Conservation (phyloP, 2,888 invertebrate genomes). For the Volucella inflata region DNA sequence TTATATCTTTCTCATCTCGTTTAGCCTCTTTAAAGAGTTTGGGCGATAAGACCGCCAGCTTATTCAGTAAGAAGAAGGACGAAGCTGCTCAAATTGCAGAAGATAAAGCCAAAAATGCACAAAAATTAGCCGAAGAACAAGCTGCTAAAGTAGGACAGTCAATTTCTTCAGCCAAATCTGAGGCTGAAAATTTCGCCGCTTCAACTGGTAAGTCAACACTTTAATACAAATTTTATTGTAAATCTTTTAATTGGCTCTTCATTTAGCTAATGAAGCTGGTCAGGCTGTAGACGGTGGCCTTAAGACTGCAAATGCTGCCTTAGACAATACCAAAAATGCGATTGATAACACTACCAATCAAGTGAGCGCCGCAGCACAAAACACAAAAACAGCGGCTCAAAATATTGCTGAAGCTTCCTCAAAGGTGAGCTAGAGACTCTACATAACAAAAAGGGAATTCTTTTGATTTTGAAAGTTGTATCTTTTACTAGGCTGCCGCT, state of each 20-base stretch:
- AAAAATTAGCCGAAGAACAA: slow-evolving; percentile 87
- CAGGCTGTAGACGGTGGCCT: slow-evolving; percentile 82
- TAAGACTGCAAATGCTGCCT: slow-evolving; percentile 79
- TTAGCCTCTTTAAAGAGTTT: slow-evolving; percentile 89
- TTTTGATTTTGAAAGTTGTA: background rate
- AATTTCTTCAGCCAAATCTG: slow-evolving; percentile 85
- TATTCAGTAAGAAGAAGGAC: slow-evolving; percentile 90
- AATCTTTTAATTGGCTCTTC: background rate
- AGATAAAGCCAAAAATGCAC: slow-evolving; percentile 87
- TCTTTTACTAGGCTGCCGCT: slow-evolving; percentile 29
- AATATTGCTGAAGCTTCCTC: slow-evolving; percentile 82
- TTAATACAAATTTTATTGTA: too few relatives aligned
- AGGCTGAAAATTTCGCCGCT: slow-evolving; percentile 85
- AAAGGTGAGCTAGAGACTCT: slow-evolving; percentile 66
- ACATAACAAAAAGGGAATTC: background rate
- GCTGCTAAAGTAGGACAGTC: slow-evolving; percentile 87
- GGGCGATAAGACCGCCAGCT: slow-evolving; percentile 89
- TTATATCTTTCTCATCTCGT: slow-evolving; percentile 60
- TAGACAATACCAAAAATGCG: slow-evolving; percentile 80
- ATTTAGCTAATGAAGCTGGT: slow-evolving; percentile 80
- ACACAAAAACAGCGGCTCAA: slow-evolving; percentile 82
- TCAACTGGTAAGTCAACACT: slow-evolving; percentile 82
- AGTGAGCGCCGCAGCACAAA: slow-evolving; percentile 79
- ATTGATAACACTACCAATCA: slow-evolving; percentile 80
- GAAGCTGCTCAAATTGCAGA: slow-evolving; percentile 87